Conservation (phyloP, 2,888 invertebrate species). For the Cheilosia pagana region DNA sequence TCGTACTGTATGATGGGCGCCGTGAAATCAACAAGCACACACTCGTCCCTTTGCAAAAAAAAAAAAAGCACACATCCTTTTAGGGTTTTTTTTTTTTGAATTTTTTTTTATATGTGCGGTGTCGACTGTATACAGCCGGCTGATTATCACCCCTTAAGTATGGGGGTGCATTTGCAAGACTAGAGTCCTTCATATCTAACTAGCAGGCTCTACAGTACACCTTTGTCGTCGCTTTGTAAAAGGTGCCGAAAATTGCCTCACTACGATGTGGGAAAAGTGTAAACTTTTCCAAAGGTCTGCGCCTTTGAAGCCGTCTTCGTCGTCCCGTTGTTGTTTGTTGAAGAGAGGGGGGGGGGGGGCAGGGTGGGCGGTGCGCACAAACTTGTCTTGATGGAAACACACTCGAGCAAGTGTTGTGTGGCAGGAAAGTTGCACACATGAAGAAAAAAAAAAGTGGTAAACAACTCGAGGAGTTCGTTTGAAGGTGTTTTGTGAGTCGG, state of each 20-base stretch:
- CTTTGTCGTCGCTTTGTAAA: slow-evolving; percentile 39
- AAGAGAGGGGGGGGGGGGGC: background rate
- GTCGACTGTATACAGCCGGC: slow-evolving; percentile 30
- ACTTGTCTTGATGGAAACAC: slow-evolving; percentile 39
- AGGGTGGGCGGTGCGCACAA: background rate
- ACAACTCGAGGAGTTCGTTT: slow-evolving; percentile 54
- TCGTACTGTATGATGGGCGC: slow-evolving; percentile 27
- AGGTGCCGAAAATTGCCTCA: slow-evolving; percentile 70
- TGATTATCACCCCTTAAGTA: slow-evolving; percentile 65
- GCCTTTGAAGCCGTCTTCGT: slow-evolving; percentile 30
- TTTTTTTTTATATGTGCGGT: slow-evolving; percentile 37
- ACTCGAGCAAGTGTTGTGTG: slow-evolving; percentile 56
- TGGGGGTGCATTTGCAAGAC: slow-evolving; percentile 35
- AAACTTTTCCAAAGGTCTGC: slow-evolving; percentile 45
- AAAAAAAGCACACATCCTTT: slow-evolving; percentile 28
- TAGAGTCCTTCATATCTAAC: slow-evolving; percentile 67
- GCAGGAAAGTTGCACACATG: slow-evolving; percentile 46
- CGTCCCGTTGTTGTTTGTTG: background rate
- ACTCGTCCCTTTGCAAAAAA: slow-evolving; percentile 24
- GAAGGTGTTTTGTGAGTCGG: slow-evolving; percentile 67
- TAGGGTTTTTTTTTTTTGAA: slow-evolving; percentile 6
- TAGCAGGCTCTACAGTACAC: slow-evolving; percentile 29
- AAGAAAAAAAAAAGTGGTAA: slow-evolving; percentile 66
- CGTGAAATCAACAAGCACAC: slow-evolving; percentile 40
- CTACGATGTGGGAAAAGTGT: slow-evolving; percentile 37